Conservation (phyloP, 1,140 invertebrate species). For the Drosophila littoralis region DNA sequence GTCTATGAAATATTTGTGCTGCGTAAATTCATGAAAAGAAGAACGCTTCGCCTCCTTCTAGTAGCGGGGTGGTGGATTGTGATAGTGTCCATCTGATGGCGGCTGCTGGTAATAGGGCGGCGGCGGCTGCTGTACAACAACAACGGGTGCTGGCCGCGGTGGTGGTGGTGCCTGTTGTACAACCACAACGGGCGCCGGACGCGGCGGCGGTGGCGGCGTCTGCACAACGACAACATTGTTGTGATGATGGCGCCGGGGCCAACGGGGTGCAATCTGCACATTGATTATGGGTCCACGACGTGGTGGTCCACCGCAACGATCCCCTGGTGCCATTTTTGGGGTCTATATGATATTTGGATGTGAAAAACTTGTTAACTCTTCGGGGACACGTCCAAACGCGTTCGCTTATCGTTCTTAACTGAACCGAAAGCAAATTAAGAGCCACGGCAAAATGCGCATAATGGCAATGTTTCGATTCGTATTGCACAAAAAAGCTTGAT, state of each 20-base stretch:
- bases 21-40: constrained; percentile 34
- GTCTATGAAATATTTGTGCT: constrained; percentile 7
- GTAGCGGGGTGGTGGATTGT: constrained; percentile 61
- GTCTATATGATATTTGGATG: not conserved
- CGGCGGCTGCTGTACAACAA: constrained; percentile 39
- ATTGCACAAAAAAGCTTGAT: constrained; percentile 3
- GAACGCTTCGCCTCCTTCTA: not conserved
- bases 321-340: constrained; percentile 60
- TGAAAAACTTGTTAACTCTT: not conserved
- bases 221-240: constrained; percentile 65
- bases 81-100: constrained; percentile 53
- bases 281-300: constrained; percentile 71
- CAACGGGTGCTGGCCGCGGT: constrained; percentile 16
- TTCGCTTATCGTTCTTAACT: constrained; percentile 37
- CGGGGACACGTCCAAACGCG: constrained; percentile 29
- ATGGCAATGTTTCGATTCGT: not conserved
- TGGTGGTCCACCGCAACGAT: constrained; percentile 63
- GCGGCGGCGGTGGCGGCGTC: constrained; percentile 49
- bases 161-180: constrained; percentile 60
- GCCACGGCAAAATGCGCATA: not conserved
- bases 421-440: constrained; percentile 33
- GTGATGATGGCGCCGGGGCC: constrained; percentile 69
- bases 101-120: constrained; percentile 51
- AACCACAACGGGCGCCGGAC: constrained; percentile 58
- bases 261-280: constrained; percentile 69